These are phyloP conservation scores for Leistus spinibarbis DNA, from an alignment of 2,888 invertebrate genomes.

Conservation along the genomic window DNA sequence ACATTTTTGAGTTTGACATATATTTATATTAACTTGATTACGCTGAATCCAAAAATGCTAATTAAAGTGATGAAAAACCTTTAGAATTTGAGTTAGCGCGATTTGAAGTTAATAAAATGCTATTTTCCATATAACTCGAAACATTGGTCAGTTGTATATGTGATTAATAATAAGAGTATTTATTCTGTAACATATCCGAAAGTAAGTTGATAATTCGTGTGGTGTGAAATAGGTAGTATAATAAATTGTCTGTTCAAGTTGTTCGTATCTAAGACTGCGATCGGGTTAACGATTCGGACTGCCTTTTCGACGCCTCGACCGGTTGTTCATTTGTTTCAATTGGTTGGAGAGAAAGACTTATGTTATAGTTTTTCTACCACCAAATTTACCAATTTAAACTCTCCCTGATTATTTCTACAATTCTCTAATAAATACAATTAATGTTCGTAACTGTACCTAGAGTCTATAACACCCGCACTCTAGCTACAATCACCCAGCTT, in stretches of 20 bases:
- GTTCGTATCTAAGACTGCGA: background rate
- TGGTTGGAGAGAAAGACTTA: background rate
- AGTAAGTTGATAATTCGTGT: background rate
- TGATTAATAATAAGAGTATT: background rate
- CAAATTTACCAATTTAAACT: background rate
- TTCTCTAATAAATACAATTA: background rate
- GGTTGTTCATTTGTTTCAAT: background rate
- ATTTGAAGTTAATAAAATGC: no score
- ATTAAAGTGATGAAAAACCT: no score
- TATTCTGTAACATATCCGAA: background rate
- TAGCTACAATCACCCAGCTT: background rate
- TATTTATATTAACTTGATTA: no score
- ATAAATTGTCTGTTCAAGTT: background rate
- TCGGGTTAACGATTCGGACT: background rate
- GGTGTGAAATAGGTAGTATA: background rate
- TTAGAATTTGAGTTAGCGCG: no score
- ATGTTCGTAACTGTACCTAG: background rate
- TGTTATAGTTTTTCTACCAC: background rate
- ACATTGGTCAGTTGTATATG: no score
- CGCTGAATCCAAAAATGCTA: no score
- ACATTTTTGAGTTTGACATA: no score
- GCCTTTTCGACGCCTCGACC: background rate
- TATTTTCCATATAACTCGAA: no score
- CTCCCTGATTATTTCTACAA: no score
- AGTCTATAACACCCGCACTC: background rate